Evolutionary conservation across 2,113 vertebrate species (phyloP).

Genomic region (Nothocercus nigrocapillus): DNA sequence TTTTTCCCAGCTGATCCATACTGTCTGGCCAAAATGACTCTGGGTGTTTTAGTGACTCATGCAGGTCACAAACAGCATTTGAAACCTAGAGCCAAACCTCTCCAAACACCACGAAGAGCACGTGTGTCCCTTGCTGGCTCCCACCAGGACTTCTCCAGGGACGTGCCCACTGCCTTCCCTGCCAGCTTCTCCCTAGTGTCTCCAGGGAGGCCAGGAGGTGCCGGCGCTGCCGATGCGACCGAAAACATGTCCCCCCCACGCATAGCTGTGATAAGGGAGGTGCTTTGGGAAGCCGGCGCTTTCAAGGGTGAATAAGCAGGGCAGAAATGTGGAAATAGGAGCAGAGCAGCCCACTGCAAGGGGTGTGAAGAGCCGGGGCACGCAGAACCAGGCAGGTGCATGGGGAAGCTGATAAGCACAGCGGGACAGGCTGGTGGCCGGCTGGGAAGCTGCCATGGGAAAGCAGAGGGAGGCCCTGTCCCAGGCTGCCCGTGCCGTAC

Average conservation of each 20-base stretch:
- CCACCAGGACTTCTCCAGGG: background rate
- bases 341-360: background rate
- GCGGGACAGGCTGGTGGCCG: rapidly evolving
- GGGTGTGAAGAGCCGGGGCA: background rate
- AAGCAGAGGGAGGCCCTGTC: too few species aligned
- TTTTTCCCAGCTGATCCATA: background rate
- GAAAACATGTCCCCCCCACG: rapidly evolving
- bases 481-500: rapidly evolving
- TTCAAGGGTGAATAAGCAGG: background rate
- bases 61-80: background rate
- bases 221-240: rapidly evolving
- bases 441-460: background rate
- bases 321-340: rapidly evolving
- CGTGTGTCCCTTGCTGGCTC: background rate
- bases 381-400: background rate
- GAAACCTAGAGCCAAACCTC: background rate
- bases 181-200: background rate
- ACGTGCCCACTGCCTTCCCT: background rate
- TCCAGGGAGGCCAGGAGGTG: rapidly evolving
- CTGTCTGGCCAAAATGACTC: background rate
- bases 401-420: background rate
- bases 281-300: rapidly evolving
- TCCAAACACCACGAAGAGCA: background rate
- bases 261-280: background rate
- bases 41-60: background rate